phyloP scores from a whole-genome alignment of 2,113 vertebrate species.

The Antennarius striatus region DNA sequence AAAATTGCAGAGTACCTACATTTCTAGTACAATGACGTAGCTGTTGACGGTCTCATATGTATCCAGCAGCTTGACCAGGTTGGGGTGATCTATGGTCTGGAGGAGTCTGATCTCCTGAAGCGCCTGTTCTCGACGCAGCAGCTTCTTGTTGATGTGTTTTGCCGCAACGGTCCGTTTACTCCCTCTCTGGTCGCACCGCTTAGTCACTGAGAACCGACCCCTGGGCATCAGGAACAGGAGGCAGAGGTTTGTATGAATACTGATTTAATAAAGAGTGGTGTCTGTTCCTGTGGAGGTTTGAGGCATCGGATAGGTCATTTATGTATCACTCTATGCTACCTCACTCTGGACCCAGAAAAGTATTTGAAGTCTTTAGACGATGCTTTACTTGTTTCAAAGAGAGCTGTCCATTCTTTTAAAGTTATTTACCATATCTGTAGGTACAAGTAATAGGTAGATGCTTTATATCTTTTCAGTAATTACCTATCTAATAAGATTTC shows the following conservation, averaged over 20 bases:
- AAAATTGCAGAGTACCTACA: conserved; percentile 78
- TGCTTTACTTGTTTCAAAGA: no score
- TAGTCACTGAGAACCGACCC: conserved; percentile 96
- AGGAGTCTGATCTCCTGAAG: conserved; percentile 92
- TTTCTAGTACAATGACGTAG: conserved; percentile 91
- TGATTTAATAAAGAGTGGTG: no score
- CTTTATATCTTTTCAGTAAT: no score
- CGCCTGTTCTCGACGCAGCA: conserved; percentile 95
- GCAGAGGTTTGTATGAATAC: conserved; percentile 2
- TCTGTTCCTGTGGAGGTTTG: no score
- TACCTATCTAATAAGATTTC: no score
- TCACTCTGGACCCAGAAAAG: no score
- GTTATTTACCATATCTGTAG: no score
- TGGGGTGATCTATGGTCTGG: conserved; percentile 91
- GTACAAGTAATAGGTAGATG: no score
- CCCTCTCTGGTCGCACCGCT: conserved; percentile 93
- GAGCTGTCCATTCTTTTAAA: no score
- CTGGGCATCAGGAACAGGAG: conserved; percentile 61
- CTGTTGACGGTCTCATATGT: conserved; percentile 92
- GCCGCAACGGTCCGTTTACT: conserved; percentile 90
- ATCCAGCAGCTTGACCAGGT: conserved; percentile 90
- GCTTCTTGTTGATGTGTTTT: conserved; percentile 95
- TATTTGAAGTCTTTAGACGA: no score
- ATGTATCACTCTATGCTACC: no score
- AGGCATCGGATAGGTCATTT: no score